Conservation (phyloP, 2,888 invertebrate genomes). For the Pristionchus entomophagus region DNA sequence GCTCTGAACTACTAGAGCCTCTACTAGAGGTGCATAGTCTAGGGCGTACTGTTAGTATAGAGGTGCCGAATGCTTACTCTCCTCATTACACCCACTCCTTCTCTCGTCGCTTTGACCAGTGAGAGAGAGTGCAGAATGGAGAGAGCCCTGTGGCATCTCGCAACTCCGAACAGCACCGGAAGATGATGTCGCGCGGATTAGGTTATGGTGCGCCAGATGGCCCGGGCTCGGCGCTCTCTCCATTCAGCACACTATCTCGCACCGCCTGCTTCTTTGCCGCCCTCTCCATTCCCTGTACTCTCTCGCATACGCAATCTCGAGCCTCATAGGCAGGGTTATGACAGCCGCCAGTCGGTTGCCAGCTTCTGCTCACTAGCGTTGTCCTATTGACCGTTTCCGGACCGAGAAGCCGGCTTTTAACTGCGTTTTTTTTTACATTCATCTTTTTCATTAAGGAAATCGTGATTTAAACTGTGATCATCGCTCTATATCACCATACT, state of each 20-base stretch:
- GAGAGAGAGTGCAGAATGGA: no score
- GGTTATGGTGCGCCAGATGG: constrained; percentile 34
- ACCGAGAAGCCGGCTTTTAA: background rate
- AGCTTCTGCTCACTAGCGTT: background rate
- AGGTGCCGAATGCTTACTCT: no score
- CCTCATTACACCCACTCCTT: no score
- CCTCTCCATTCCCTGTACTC: background rate
- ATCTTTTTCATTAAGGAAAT: background rate
- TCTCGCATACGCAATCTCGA: constrained; percentile 20
- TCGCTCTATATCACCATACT: no score
- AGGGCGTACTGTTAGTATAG: no score
- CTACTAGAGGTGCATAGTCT: no score
- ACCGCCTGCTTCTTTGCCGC: background rate
- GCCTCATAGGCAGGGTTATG: constrained; percentile 12
- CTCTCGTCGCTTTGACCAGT: no score
- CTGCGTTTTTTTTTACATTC: no score
- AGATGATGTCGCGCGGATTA: constrained; percentile 39
- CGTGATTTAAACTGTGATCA: background rate
- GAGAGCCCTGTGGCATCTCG: no score
- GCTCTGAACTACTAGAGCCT: no score
- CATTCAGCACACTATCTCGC: background rate
- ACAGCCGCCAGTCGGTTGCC: constrained; percentile 3
- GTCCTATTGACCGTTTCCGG: no score
- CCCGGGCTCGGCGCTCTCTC: background rate
- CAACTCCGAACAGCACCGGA: no score